A percentile compares a stretch with the other conserved stretches of the same genome.
Evolutionary conservation across 1,140 invertebrate genomes (phyloP).

Genomic region (Marisa cornuarietis): DNA sequence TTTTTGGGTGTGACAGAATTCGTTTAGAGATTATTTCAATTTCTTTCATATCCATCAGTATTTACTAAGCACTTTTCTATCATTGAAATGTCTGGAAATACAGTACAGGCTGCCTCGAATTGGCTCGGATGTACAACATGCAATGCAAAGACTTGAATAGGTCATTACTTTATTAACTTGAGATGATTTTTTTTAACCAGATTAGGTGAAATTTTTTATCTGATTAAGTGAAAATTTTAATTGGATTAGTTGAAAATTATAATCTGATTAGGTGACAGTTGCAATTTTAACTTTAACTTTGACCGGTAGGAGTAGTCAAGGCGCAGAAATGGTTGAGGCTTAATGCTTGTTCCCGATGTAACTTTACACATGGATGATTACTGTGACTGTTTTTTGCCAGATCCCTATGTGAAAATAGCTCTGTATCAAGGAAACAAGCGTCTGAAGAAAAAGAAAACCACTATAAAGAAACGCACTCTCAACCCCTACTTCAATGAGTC

Average conservation of each 20-base stretch:
- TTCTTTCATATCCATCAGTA: no score
- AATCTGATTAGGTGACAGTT: background rate
- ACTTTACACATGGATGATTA: background rate
- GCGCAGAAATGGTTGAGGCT: background rate
- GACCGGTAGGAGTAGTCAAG: no score
- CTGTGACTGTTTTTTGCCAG: constrained; percentile 55
- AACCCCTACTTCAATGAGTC: constrained; percentile 74
- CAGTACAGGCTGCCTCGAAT: no score
- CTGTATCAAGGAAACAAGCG: constrained; percentile 71
- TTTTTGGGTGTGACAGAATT: no score
- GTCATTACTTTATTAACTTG: no score
- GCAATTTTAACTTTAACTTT: no score
- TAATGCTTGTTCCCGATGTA: no score
- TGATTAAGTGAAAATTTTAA: background rate
- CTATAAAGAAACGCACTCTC: constrained; percentile 70
- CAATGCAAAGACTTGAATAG: no score
- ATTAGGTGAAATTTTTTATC: background rate
- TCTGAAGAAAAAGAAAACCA: constrained; percentile 74
- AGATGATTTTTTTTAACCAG: background rate
- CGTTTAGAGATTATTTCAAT: no score
- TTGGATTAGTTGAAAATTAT: background rate
- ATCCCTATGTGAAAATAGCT: constrained; percentile 74
- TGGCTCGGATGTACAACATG: no score
- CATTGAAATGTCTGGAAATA: no score
- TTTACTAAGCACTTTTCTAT: no score